A percentile compares a stretch with the other conserved stretches of the same genome.
These are phyloP conservation scores for Hypomesus transpacificus DNA, from an alignment of 2,113 vertebrate genomes.

Conservation along the genomic window DNA sequence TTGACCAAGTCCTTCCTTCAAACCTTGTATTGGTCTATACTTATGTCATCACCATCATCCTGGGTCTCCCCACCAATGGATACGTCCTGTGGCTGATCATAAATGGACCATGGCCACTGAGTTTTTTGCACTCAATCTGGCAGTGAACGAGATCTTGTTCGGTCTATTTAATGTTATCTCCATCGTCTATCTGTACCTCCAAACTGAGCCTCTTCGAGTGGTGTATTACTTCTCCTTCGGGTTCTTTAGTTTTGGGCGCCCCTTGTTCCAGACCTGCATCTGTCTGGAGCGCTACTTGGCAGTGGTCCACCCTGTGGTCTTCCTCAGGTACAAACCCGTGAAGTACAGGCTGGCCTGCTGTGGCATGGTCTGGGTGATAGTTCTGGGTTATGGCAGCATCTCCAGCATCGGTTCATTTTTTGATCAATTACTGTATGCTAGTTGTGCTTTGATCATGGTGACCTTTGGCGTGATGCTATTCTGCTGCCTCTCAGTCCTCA, in stretches of 20 bases:
- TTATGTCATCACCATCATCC: no score
- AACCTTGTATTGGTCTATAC: no score
- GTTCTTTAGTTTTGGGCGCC: neutral
- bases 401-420: neutral
- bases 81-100: no score
- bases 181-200: no score
- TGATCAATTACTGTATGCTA: neutral
- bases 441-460: neutral
- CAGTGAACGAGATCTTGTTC: no score
- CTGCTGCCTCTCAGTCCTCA: neutral
- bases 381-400: neutral
- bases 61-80: no score
- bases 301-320: conserved; percentile 16
- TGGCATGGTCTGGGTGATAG: neutral
- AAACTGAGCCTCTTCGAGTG: no score
- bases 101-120: no score
- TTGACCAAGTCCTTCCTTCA: no score
- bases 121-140: no score
- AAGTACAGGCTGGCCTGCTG: neutral
- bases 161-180: no score
- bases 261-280: conserved; percentile 9
- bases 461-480: neutral
- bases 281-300: conserved; percentile 24
- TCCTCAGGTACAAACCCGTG: conserved; percentile 10
- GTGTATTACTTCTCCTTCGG: no score